phyloP scores from a whole-genome alignment of 2,113 vertebrate species.

The rat (Rattus norvegicus) region DNA sequence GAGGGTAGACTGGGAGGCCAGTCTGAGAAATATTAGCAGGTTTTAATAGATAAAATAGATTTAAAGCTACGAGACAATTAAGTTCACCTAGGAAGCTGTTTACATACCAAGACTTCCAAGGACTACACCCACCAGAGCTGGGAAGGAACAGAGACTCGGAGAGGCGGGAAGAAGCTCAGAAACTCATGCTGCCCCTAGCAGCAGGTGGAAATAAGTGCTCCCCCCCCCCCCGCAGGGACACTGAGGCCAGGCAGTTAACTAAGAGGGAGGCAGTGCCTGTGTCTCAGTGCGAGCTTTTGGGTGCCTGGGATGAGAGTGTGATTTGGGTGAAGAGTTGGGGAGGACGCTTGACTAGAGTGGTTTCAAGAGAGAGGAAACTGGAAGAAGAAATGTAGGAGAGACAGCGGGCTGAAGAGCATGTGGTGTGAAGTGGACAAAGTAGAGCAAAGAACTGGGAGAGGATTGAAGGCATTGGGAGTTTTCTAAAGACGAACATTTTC shows the following conservation, averaged over 20 bases:
- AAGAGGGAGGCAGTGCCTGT: neutral
- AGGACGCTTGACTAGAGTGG: neutral
- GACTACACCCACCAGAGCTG: accelerated
- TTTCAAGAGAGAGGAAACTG: neutral
- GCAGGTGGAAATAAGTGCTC: neutral
- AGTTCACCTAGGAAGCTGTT: neutral
- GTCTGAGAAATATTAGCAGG: neutral
- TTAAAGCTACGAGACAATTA: neutral
- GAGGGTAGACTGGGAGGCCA: no score
- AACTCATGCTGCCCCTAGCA: neutral
- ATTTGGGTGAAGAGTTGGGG: neutral
- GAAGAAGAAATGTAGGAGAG: neutral
- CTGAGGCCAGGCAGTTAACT: neutral
- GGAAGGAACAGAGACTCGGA: neutral
- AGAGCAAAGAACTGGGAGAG: neutral
- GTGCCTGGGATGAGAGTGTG: neutral
- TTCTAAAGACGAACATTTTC: neutral
- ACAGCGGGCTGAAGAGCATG: neutral
- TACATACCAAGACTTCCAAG: neutral
- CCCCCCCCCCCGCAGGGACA: neutral
- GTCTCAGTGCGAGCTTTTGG: neutral
- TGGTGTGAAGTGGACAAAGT: neutral
- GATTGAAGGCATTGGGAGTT: neutral
- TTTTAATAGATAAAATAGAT: no score
- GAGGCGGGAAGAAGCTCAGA: neutral